Evolutionary conservation across 2,888 invertebrate genomes (phyloP).

Genomic region (Anorthoa munda): DNA sequence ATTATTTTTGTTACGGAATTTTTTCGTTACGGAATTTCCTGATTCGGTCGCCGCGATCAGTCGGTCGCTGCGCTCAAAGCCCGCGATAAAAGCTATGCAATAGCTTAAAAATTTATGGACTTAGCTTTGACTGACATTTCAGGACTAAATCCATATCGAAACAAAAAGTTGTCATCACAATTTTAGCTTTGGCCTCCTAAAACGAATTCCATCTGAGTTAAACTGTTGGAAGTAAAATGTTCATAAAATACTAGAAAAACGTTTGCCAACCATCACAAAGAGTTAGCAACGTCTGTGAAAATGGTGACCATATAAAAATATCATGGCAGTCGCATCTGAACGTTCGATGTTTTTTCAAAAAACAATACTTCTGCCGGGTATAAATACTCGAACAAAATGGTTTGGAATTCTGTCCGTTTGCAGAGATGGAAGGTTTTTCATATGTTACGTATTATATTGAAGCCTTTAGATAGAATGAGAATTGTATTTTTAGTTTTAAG

Average conservation of each 20-base stretch:
- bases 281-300: slow-evolving; percentile 13
- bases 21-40: too few species aligned
- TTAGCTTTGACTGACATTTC: slow-evolving; percentile 1
- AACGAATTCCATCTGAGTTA: too few species aligned
- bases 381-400: slow-evolving; percentile 55
- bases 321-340: slow-evolving; percentile 43
- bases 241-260: slow-evolving; percentile 31
- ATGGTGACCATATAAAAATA: slow-evolving; percentile 54
- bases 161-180: slow-evolving; percentile 11
- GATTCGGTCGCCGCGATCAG: too few species aligned
- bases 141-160: slow-evolving; percentile 2
- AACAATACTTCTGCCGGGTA: slow-evolving; percentile 51
- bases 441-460: slow-evolving; percentile 3
- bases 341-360: slow-evolving; percentile 55
- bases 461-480: neutral
- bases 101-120: neutral
- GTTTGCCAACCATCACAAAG: slow-evolving; percentile 34
- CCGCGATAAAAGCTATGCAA: too few species aligned
- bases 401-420: slow-evolving; percentile 25
- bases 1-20: too few species aligned
- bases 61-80: too few species aligned
- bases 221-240: slow-evolving; percentile 14
- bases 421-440: slow-evolving; percentile 23
- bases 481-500: neutral
- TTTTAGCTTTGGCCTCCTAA: too few species aligned